These are phyloP conservation scores for Sciurus carolinensis DNA, from an alignment of 2,797 vertebrate species.

Conservation along the genomic window DNA sequence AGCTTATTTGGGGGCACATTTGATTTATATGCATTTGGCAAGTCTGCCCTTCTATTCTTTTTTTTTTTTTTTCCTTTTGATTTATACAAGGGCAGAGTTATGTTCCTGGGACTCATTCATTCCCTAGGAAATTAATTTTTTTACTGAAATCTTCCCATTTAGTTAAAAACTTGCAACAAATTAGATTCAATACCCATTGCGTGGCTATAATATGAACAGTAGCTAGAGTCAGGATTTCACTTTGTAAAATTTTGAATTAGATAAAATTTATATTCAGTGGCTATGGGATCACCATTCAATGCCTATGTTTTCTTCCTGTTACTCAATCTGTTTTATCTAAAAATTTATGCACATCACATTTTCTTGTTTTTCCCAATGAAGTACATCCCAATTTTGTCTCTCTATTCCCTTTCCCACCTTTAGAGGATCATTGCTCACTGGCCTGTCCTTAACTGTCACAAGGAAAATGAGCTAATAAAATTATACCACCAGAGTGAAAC, in stretches of 20 bases:
- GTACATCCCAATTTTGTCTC: background rate
- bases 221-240: background rate
- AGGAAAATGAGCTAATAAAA: constrained; percentile 74
- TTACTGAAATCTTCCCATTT: constrained; percentile 78
- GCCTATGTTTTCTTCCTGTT: background rate
- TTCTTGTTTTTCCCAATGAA: background rate
- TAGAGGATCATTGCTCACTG: background rate
- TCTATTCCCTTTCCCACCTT: background rate
- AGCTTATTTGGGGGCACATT: constrained; percentile 86
- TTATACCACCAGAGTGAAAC: constrained; percentile 10
- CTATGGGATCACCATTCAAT: background rate
- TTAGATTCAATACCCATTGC: constrained; percentile 70
- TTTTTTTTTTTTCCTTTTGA: constrained; percentile 82
- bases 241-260: constrained; percentile 11
- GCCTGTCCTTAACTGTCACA: constrained; percentile 68
- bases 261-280: background rate
- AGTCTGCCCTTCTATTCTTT: constrained; percentile 83
- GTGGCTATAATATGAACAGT: constrained; percentile 58
- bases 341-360: background rate
- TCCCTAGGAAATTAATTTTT: constrained; percentile 77
- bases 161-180: constrained; percentile 71
- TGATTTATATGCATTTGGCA: constrained; percentile 88
- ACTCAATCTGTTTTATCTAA: background rate
- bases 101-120: constrained; percentile 66
- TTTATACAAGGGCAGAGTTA: constrained; percentile 82